Base-by-base conservation (phyloP, 2,113 vertebrate genomes). In the Engraulis encrasicolus region DNA sequence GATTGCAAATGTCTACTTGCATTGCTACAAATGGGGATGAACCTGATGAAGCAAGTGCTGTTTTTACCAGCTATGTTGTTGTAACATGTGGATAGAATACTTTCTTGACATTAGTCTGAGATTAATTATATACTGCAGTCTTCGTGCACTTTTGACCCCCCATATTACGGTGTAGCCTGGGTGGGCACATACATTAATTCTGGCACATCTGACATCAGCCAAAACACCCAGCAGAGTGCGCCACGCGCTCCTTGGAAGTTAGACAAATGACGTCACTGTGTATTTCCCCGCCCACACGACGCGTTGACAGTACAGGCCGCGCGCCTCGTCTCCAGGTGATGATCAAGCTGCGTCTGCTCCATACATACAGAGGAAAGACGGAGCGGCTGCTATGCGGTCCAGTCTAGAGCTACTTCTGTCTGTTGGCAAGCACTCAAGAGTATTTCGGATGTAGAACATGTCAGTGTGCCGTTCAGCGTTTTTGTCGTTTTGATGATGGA, bases 311-410 rank as follows among this genome's bases (percentile, higher is more conserved):
- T 77, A 37, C 40, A 82, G 38, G 50, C 80, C 52, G 87, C 23
- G 58, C 58, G 58, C 31, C 88, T 87, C 89, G 88, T 88, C 89
- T 78, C 92, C 91, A 92, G 94, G 95, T 89, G 91, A n/a, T n/a
- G n/a, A 93, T 94, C 91, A 88, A 91, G 95, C 94, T 91, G n/a
- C n/a, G n/a, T n/a, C n/a, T n/a, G n/a, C n/a, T n/a, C n/a, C n/a
- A n/a, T 91, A 84, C 84, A 82, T 79, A 82, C 50, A 79, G 9
- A 36, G 49, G 40, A 9, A 45, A 45, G 17, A 54, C n/a, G 23
- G 77, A 78, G 74, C 23, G 50, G 71, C n/a, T n/a, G n/a, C 45
- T 61, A 52, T 34, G 82, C 40, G 27, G 12, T 52, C n/a, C 6
- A 31, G 31, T 40, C 14, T 20, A 66, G n/a, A n/a, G n/a, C n/a